Evolutionary conservation across 2,797 vertebrate species (phyloP).

Genomic region (Neopelma chrysocephalum): DNA sequence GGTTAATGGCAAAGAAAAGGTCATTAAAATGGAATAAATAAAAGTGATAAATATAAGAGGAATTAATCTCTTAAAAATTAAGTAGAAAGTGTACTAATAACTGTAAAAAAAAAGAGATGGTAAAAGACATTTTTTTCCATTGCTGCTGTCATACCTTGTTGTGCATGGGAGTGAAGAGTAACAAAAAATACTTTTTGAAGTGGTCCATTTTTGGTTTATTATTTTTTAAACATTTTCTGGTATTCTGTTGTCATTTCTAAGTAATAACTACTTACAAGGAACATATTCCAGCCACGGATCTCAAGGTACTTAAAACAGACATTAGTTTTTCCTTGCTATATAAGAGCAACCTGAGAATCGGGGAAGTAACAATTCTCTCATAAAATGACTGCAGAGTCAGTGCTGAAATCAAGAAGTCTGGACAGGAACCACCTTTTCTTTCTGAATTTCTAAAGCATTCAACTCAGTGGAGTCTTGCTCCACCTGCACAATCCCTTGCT

Average conservation of each 20-base stretch:
- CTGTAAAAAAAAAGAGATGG: neutral
- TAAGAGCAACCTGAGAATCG: neutral
- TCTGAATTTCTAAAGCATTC: neutral
- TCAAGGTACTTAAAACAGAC: neutral
- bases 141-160: neutral
- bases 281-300: neutral
- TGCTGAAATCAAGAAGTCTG: neutral
- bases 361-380: neutral
- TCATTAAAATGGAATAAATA: neutral
- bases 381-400: neutral
- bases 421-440: neutral
- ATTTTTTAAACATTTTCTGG: neutral
- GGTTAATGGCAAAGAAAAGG: neutral
- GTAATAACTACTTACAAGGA: neutral
- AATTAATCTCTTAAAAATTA: neutral
- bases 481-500: neutral
- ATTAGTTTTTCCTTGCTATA: neutral
- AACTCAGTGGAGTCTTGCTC: neutral
- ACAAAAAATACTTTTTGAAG: neutral
- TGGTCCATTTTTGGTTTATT: neutral
- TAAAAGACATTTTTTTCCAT: fast-evolving
- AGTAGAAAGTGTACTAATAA: neutral
- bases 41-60: neutral
- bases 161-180: neutral
- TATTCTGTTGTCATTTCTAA: neutral